These are phyloP conservation scores for Rafetus swinhoei DNA, from an alignment of 2,113 vertebrate genomes.

Conservation along the genomic window DNA sequence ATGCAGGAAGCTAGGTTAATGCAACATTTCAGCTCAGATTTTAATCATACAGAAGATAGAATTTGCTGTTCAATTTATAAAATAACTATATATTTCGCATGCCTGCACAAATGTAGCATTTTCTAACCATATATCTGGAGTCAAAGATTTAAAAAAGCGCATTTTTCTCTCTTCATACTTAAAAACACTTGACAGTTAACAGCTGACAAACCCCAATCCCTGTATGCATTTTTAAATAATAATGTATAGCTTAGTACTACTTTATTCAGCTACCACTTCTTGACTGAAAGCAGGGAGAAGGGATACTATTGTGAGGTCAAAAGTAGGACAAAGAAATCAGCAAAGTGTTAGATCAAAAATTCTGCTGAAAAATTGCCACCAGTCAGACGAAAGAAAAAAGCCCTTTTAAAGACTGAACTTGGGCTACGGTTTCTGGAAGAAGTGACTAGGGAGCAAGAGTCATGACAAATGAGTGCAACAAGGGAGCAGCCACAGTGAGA, in stretches of 20 bases:
- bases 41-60: background rate
- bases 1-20: background rate
- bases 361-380: background rate
- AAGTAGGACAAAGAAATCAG: background rate
- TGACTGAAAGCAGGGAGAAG: background rate
- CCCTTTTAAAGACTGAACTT: background rate
- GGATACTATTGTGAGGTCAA: background rate
- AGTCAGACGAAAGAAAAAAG: background rate
- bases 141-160: fast-evolving
- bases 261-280: background rate
- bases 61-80: background rate
- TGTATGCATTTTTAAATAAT: background rate
- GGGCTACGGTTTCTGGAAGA: background rate
- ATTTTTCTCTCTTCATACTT: background rate
- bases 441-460: background rate
- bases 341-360: background rate
- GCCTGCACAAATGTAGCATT: background rate
- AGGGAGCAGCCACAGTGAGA: background rate
- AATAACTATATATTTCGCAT: background rate
- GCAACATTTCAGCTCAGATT: background rate
- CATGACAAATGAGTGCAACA: background rate
- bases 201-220: background rate
- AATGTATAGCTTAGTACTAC: background rate
- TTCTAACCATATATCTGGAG: background rate
- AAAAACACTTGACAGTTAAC: background rate